A percentile compares a stretch with the other conserved stretches of the same genome.
Conservation (phyloP, 2,797 vertebrate species). For the Clarias platycephalus region DNA sequence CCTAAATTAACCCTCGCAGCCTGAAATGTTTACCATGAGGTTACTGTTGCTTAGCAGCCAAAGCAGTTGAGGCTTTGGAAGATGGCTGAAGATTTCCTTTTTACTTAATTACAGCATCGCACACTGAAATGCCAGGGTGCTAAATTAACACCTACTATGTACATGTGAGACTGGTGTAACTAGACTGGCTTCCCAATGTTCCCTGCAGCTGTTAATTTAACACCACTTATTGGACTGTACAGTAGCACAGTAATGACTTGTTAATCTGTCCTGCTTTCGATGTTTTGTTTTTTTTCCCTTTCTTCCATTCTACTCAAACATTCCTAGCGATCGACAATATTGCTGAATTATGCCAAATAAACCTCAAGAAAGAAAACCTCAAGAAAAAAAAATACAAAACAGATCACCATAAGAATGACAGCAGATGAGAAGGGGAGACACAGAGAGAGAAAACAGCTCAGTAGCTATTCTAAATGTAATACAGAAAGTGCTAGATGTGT, state of each 20-base stretch:
- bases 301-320: background rate
- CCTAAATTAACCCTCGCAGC: background rate
- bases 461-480: constrained; percentile 62
- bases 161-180: constrained; percentile 6
- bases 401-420: constrained; percentile 48
- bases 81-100: constrained; percentile 60
- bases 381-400: background rate
- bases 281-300: no score
- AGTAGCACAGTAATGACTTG: constrained; percentile 17
- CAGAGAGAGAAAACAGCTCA: constrained; percentile 40
- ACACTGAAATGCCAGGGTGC: constrained; percentile 26
- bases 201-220: constrained; percentile 21
- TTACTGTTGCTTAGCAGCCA: constrained; percentile 42
- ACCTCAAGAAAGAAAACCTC: background rate
- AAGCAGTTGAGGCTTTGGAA: constrained; percentile 3
- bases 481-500: background rate
- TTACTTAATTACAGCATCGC: constrained; percentile 60
- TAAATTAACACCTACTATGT: constrained; percentile 25
- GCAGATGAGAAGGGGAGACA: constrained; percentile 30
- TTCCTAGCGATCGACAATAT: background rate
- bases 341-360: background rate
- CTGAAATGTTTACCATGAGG: background rate
- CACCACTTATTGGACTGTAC: background rate
- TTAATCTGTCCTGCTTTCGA: constrained; percentile 2
- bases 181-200: background rate